Evolutionary conservation across 1,140 invertebrate genomes (phyloP), one percentile per base, ranked within the genome.

Genomic region (Brachionus koreanus): DNA sequence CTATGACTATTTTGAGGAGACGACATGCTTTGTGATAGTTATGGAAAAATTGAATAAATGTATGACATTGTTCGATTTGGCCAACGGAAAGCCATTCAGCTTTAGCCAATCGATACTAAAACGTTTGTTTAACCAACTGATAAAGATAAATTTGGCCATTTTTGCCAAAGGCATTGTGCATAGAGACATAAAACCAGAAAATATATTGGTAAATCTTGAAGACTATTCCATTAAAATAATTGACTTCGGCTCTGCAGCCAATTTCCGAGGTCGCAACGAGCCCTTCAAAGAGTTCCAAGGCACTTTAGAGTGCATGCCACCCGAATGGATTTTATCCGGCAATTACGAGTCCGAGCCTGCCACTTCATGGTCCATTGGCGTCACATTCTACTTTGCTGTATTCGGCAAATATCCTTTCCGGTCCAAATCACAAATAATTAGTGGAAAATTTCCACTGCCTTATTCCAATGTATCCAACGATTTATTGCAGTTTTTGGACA

Each of bases 181-280:
- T 19, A 49, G 76, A 19, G 76, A 79, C 37, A 61, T 79, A 2
- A 79, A 79, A 19, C 76, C 76, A 19, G 76, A 79, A 37, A 79
- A 79, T 43, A 79, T 79, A 23, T 29, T 79, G 3, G 76, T 79
- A 13, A 79, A 79, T 43, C 35, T 79, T 7, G 76, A 79, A 19
- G 76, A 79, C 16, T 79, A 79, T 61, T 79, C 76, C 3, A 79
- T 79, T 19, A 79, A 79, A 19, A 79, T 79, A 43, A 79, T 79
- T 61, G 76, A 79, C 25, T 79, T 79, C 29, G 76, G 76, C 13
- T 79, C 76, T 23, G 76, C 76, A n/a, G 76, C 76, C 39, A 65
- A 61, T 39, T 79, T 79, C 7, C n/a, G 49, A 39, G 33, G 35
- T 5, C 19, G 33, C 7, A 61, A 4, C 12, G 76, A 79, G 16